Evolutionary conservation across 2,113 vertebrate genomes (phyloP).

Genomic region (Oceanodroma tethys): DNA sequence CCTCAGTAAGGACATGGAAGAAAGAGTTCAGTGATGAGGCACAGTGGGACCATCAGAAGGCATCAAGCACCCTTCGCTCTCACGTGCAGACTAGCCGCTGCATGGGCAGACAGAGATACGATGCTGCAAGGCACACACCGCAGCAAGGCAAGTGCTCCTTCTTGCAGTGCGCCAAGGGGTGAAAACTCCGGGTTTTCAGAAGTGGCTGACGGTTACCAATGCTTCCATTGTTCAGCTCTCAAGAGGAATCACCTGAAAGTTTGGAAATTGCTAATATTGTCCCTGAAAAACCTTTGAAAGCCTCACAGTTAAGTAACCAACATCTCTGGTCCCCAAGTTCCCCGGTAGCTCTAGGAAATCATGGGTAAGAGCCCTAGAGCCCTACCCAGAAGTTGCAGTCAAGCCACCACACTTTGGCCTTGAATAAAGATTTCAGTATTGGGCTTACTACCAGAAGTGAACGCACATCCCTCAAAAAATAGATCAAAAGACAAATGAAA

Average conservation of each 20-base stretch:
- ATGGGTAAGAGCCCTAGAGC: background rate
- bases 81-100: background rate
- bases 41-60: background rate
- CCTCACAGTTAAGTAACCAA: background rate
- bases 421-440: background rate
- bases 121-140: rapidly evolving
- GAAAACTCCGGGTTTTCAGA: background rate
- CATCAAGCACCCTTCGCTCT: background rate
- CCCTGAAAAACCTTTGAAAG: background rate
- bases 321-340: background rate
- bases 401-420: background rate
- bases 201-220: background rate
- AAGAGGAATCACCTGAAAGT: background rate
- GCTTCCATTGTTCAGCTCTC: background rate
- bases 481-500: constrained; percentile 48
- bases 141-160: background rate
- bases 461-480: background rate
- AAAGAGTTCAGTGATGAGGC: background rate
- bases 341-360: background rate
- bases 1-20: background rate
- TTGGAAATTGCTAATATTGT: background rate
- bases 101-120: background rate
- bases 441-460: background rate
- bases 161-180: background rate
- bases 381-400: background rate